Evolutionary conservation across 2,888 invertebrate species (phyloP).

Genomic region (Oscheius sp.): DNA sequence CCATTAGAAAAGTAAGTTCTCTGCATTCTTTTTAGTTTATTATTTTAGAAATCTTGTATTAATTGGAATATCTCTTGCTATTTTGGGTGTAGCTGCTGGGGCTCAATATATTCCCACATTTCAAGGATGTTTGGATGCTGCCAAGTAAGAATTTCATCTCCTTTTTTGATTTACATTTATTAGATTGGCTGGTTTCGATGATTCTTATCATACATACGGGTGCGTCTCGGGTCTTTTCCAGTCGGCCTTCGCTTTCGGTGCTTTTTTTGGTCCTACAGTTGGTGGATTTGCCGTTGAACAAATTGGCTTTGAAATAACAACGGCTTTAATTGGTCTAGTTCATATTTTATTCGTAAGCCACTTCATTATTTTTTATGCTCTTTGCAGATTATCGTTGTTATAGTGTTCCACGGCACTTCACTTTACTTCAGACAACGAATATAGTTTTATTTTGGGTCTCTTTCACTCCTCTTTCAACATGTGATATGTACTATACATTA

Average conservation of each 20-base stretch:
- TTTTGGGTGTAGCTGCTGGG: conserved; percentile 85
- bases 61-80: conserved; percentile 77
- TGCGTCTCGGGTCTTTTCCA: conserved; percentile 90
- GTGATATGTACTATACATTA: conserved; percentile 17
- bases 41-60: conserved; percentile 70
- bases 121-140: conserved; percentile 82
- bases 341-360: conserved; percentile 50
- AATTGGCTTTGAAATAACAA: conserved; percentile 71
- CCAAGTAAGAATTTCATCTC: conserved; percentile 76
- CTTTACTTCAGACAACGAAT: conserved; percentile 9
- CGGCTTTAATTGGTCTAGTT: conserved; percentile 65
- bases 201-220: conserved; percentile 87
- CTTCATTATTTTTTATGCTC: background rate
- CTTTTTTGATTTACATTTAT: conserved; percentile 34
- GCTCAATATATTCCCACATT: conserved; percentile 87
- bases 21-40: background rate
- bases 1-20: conserved; percentile 52
- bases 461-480: background rate
- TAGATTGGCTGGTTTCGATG: conserved; percentile 77
- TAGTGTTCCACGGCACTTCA: conserved; percentile 23
- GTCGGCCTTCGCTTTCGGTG: conserved; percentile 83
- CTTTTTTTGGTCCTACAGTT: conserved; percentile 69
- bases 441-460: conserved; percentile 13
- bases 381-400: conserved; percentile 31
- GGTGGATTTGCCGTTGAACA: conserved; percentile 65